These are phyloP conservation scores for Botrylloides violaceus DNA, from an alignment of 23 tunicate genomes.

Conservation along the genomic window DNA sequence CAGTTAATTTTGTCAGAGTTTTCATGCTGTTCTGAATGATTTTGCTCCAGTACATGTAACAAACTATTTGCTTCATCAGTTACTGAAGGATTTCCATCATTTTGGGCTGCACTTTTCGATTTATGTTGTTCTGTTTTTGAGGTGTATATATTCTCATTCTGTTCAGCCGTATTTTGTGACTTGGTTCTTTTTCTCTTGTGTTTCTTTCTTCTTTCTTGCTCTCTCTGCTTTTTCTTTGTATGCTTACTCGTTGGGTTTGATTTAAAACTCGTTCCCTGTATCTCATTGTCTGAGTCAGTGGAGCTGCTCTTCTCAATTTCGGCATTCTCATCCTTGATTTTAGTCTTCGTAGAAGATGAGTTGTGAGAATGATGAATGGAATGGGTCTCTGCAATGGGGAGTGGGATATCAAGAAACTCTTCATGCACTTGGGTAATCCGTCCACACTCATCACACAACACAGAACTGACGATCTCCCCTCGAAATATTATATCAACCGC, in stretches of 20 bases:
- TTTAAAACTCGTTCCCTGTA: background rate
- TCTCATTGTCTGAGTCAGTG: background rate
- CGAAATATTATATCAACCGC: conserved; percentile 43
- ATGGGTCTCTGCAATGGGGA: conserved; percentile 52
- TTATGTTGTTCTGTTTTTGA: too few relatives aligned
- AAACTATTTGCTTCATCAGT: background rate
- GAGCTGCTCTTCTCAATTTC: background rate
- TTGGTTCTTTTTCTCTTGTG: conserved; percentile 25
- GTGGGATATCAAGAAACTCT: conserved; percentile 53
- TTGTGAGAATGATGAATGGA: conserved; percentile 7
- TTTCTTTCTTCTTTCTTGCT: conserved; percentile 13
- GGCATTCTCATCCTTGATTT: background rate
- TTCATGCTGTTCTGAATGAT: background rate
- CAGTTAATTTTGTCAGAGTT: background rate
- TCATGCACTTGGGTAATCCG: conserved; percentile 56
- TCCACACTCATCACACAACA: conserved; percentile 69
- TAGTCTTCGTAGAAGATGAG: background rate
- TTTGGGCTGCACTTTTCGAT: too few relatives aligned
- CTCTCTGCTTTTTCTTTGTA: conserved; percentile 35
- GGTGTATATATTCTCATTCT: too few relatives aligned
- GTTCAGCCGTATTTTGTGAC: background rate
- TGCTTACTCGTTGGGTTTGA: conserved; percentile 38
- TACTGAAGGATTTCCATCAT: too few relatives aligned
- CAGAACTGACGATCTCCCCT: conserved; percentile 52
- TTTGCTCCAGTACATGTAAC: background rate